Evolutionary conservation across 2,888 invertebrate species (phyloP), one percentile per base, ranked within the genome.

Genomic region (Perithous albicinctus): DNA sequence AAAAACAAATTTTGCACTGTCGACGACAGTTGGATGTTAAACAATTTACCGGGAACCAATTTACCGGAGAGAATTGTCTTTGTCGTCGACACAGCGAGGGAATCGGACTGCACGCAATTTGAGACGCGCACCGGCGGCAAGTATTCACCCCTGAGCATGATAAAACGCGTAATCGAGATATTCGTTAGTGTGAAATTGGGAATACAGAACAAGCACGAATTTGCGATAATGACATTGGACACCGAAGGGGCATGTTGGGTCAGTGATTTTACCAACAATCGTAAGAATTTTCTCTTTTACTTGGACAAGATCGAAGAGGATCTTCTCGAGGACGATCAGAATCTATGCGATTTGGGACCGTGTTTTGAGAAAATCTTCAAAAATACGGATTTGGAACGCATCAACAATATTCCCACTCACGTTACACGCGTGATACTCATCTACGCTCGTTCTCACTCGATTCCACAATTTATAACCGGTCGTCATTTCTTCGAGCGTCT

Each of bases 361-460:
- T 87, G 95, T 38, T 95, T 96, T 87, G 92, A 95, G 64, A 91
- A 95, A 69, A 92, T 85, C n/a, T 51, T 54, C 2, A 12, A 75
- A 1, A 23, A 56, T n/a, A 10, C 67, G 0, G 56, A 67, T 8
- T n/a, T 79, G 0, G 64, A 76, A 12, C 32, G 64, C 3, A 75
- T 43, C 59, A 32, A 70, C 0, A 8, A 92, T 2, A 94, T 95
- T 18, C 96, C 96, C 0, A 93, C 94, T 0, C 95, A 94, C 91
- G 93, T 95, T 18, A 94, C 95, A 0, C 93, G 96, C 48, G 93
- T 94, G 85, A 93, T 97, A 77, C 93, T 97, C 1, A 91, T 96
- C 15, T 97, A 96, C 92, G 95, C 95, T 5, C 93, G 97, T 67
- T 96, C 96, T 0, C 94, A 95, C 85, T 95, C 95, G 84, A 87